A percentile compares a stretch with the other conserved stretches of the same genome.
phyloP scores from a whole-genome alignment of 1,140 invertebrate species.

The Habropoda laboriosa region DNA sequence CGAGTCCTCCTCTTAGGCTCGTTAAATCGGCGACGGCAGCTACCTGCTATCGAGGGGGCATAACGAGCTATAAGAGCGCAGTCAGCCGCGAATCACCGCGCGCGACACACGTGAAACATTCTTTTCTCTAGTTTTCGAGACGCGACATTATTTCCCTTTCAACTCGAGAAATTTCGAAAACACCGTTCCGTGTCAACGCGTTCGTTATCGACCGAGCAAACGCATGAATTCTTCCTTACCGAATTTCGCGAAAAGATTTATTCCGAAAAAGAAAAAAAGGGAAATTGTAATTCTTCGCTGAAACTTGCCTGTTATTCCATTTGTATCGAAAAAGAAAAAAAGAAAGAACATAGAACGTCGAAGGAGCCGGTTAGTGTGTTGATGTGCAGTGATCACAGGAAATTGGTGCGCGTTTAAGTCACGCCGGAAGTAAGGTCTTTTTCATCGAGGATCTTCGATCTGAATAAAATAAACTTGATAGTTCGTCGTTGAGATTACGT shows the following conservation, averaged over 20 bases:
- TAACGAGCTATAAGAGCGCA: background rate
- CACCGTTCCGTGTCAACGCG: background rate
- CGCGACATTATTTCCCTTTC: conserved; percentile 34
- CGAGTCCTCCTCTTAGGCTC: background rate
- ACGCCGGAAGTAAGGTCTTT: conserved; percentile 43
- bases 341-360: conserved; percentile 11
- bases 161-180: no score
- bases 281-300: background rate
- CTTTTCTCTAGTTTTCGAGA: conserved; percentile 40
- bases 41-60: conserved; percentile 1
- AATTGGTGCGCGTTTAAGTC: conserved; percentile 53
- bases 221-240: no score
- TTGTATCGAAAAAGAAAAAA: background rate
- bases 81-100: conserved; percentile 17
- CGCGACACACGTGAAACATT: background rate
- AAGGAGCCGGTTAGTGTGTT: conserved; percentile 35
- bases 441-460: conserved; percentile 6
- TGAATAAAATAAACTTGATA: background rate
- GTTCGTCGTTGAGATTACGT: conserved; percentile 7
- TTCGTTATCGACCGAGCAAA: conserved; percentile 53
- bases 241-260: no score
- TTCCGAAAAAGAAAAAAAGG: no score
- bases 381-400: conserved; percentile 60
- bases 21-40: background rate
- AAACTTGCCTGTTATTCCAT: background rate